Evolutionary conservation across 2,113 vertebrate genomes (phyloP), one percentile per base, ranked within the genome.

Genomic region (Bostrychus sinensis): DNA sequence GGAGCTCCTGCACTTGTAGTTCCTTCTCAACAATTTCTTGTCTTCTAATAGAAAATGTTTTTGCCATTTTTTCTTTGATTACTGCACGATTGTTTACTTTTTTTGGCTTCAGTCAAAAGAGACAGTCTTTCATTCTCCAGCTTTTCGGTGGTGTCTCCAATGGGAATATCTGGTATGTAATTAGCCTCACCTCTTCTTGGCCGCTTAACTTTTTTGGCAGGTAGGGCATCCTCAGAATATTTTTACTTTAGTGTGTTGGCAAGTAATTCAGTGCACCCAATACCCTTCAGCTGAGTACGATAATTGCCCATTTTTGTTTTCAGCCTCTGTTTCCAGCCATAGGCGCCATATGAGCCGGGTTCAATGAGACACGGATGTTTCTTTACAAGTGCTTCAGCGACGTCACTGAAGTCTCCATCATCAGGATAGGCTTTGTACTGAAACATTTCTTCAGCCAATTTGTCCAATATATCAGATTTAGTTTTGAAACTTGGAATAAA

Each of bases 231-330:
- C n/a, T n/a, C n/a, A n/a, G n/a, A n/a, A n/a, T n/a, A n/a, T n/a
- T n/a, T n/a, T n/a, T n/a, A n/a, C n/a, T n/a, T n/a, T n/a, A n/a
- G n/a, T n/a, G n/a, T n/a, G n/a, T n/a, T n/a, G n/a, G n/a, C n/a
- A n/a, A n/a, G n/a, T n/a, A n/a, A n/a, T n/a, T n/a, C n/a, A n/a
- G n/a, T n/a, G n/a, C n/a, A n/a, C n/a, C n/a, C n/a, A n/a, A n/a
- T n/a, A n/a, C n/a, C n/a, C n/a, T n/a, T n/a, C n/a, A 73, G 53
- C 30, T 60, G 46, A 53, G 69, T 67, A 9, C 39, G 8, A 38
- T 70, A 72, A 43, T 65, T 77, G 13, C 32, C 55, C 70, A 74
- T 80, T 53, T 77, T 75, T 7, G 22, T 60, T 48, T 71, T 77
- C 4, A 77, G 46, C 5, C 28, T 1, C 39, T 53, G 39, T 7